A percentile compares a stretch with the other conserved stretches of the same genome.
Evolutionary conservation across 2,113 vertebrate species (phyloP).

Genomic region (Passer domesticus): DNA sequence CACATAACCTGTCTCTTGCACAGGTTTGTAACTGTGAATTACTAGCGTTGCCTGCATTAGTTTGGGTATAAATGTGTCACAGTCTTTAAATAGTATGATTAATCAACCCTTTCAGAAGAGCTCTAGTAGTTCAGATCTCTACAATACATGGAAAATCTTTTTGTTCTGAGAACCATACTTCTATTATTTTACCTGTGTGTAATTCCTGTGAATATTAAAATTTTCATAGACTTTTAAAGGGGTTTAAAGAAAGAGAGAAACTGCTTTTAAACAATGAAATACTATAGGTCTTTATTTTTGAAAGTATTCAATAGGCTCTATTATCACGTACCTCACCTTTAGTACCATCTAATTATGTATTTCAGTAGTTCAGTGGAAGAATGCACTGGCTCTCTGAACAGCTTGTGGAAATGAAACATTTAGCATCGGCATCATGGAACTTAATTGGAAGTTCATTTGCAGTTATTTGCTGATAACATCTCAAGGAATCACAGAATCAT

Average conservation of each 20-base stretch:
- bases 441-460: constrained; percentile 3
- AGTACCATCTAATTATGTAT: background rate
- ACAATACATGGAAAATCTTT: background rate
- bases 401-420: constrained; percentile 6
- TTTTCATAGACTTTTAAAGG: background rate
- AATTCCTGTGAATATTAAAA: constrained; percentile 13
- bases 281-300: background rate
- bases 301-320: background rate
- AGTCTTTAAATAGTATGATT: constrained; percentile 29
- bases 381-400: background rate
- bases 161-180: background rate
- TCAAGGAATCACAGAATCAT: background rate
- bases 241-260: background rate
- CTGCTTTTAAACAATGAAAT: background rate
- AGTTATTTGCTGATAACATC: background rate
- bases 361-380: background rate
- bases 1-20: background rate
- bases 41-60: background rate
- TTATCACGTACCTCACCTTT: background rate
- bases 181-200: constrained; percentile 3
- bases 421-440: background rate
- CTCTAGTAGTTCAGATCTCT: background rate
- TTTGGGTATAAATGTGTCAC: constrained; percentile 36
- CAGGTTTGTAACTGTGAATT: constrained; percentile 27
- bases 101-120: constrained; percentile 36